Evolutionary conservation across 2,888 invertebrate species (phyloP).

Genomic region (Andrena minutula): DNA sequence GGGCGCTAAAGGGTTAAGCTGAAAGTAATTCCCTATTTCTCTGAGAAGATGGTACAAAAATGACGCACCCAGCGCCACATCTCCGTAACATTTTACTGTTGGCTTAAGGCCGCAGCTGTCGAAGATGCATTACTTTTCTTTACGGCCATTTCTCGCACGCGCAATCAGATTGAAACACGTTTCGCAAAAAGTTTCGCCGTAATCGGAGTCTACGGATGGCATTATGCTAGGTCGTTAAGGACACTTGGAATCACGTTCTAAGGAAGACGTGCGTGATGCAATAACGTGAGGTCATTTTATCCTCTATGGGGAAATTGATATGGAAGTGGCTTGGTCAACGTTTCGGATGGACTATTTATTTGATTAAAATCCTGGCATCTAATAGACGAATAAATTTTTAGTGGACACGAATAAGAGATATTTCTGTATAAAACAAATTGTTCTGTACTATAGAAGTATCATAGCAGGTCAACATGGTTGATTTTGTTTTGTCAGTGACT

Average conservation of each 20-base stretch:
- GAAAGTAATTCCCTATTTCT: slow-evolving; percentile 35
- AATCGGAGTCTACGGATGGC: slow-evolving; percentile 15
- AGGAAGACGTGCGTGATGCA: neutral
- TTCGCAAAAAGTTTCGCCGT: slow-evolving; percentile 22
- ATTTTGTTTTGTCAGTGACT: no score
- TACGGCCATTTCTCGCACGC: slow-evolving; percentile 11
- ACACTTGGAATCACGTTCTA: slow-evolving; percentile 9
- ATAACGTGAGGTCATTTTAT: neutral
- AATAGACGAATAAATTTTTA: neutral
- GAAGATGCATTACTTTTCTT: slow-evolving; percentile 32
- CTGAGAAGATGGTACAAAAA: neutral
- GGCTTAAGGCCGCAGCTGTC: slow-evolving; percentile 22
- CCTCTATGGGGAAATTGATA: neutral
- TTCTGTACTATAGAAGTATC: no score
- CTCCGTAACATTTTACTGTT: slow-evolving; percentile 53
- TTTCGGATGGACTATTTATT: neutral
- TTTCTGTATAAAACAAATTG: no score
- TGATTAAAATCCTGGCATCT: neutral
- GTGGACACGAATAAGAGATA: no score
- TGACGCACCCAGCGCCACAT: neutral
- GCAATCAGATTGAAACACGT: slow-evolving; percentile 1
- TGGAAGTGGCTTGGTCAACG: neutral
- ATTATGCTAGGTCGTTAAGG: slow-evolving; percentile 28
- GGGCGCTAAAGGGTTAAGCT: slow-evolving; percentile 9
- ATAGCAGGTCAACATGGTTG: no score